Evolutionary conservation across 2,888 invertebrate species (phyloP).

Genomic region (Lissonota sp.): DNA sequence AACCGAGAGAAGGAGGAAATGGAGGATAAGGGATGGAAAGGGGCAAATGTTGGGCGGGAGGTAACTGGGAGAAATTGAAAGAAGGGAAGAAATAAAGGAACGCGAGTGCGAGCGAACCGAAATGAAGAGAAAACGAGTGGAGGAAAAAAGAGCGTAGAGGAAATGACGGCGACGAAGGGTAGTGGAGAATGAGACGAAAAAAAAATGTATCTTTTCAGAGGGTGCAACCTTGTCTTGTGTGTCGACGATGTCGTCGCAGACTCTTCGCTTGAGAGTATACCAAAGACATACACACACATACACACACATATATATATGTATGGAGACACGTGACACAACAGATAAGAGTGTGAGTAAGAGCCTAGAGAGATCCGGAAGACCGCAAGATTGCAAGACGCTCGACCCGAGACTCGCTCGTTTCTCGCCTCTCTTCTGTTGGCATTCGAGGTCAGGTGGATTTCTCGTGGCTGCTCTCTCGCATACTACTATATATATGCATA

Average conservation of each 20-base stretch:
- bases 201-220: constrained; percentile 33
- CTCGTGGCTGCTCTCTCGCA: constrained; percentile 30
- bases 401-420: constrained; percentile 41
- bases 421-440: constrained; percentile 40
- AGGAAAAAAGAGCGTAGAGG: constrained; percentile 22
- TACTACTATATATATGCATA: not conserved
- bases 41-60: not conserved
- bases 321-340: constrained; percentile 5
- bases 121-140: constrained; percentile 47
- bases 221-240: constrained; percentile 44
- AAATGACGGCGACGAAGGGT: constrained; percentile 26
- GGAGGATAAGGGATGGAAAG: not conserved
- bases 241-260: constrained; percentile 18
- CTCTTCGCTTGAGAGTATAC: constrained; percentile 24
- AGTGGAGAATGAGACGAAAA: not conserved
- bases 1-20: not conserved
- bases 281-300: constrained; percentile 23
- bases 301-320: not conserved
- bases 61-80: constrained; percentile 34
- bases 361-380: constrained; percentile 61
- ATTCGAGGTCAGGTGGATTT: constrained; percentile 59
- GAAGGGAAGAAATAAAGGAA: constrained; percentile 24
- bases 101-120: not conserved
- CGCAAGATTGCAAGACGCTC: constrained; percentile 63
- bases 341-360: constrained; percentile 35